Conservation (phyloP, 2,888 invertebrate genomes). For the Hirudinaria manillensis region DNA sequence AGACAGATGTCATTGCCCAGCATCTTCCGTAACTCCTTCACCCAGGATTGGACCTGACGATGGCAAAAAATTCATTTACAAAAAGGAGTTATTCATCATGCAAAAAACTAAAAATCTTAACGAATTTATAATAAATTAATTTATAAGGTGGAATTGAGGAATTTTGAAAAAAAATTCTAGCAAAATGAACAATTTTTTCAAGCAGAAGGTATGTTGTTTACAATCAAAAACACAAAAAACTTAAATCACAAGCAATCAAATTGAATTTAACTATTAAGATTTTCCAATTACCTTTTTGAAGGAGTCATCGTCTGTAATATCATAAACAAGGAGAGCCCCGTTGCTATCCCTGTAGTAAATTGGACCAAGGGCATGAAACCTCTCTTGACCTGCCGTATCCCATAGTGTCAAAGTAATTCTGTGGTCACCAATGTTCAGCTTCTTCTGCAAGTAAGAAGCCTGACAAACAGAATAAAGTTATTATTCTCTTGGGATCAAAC, state of each 20-base stretch:
- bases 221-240: neutral
- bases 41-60: conserved; percentile 87
- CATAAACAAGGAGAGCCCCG: conserved; percentile 93
- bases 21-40: conserved; percentile 91
- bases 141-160: neutral
- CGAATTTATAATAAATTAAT: neutral
- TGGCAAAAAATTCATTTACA: neutral
- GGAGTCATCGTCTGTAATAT: conserved; percentile 92
- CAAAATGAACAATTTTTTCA: neutral
- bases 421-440: conserved; percentile 80
- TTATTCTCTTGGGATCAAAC: too few species aligned
- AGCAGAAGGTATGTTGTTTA: neutral
- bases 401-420: conserved; percentile 85
- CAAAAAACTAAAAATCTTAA: neutral
- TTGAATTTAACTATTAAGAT: neutral
- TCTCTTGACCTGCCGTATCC: conserved; percentile 98
- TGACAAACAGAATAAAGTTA: conserved; percentile 53
- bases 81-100: neutral
- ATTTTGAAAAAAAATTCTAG: neutral
- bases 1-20: conserved; percentile 84
- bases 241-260: neutral
- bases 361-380: conserved; percentile 91
- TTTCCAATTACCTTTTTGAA: conserved; percentile 71
- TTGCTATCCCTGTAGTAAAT: conserved; percentile 96
- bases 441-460: conserved; percentile 94